Evolutionary conservation across 1,140 invertebrate genomes (phyloP), one percentile per base, ranked within the genome.

Genomic region (Caerostris darwini): DNA sequence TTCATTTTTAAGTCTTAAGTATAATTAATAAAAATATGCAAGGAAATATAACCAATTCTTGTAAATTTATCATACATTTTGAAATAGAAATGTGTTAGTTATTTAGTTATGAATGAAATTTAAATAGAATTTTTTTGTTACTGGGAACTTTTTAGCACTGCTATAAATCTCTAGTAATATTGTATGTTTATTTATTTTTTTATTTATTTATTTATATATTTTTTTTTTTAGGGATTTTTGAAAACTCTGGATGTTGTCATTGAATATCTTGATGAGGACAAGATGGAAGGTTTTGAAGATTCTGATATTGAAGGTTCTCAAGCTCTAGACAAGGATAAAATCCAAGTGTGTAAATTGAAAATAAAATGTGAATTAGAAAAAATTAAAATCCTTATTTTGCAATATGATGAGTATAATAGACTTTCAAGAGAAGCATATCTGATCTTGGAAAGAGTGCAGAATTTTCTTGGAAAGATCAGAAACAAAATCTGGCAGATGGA

Each of bases 321-420:
- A 5, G 19, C 7, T n/a, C 8, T 59, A 17, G 83, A 85, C 6
- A 77, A 53, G 5, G 12, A 77, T 77, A 85, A 57, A n/a, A 8
- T 85, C 19, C 19, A 85, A 19, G 6, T 85, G 8, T 57, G 19
- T 19, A 59, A 85, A 85, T n/a, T 85, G 56, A 85, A 34, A 85
- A 10, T 58, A 19, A 57, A 59, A 34, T 85, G 56, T 59, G 83
- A 85, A 19, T 85, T 57, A 19, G 83, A 85, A 58, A 58, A 57
- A 85, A 58, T 14, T 59, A 56, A 85, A n/a, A 85, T 50, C 19
- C 57, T 88, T 3, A 88, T 61, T 5, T 34, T 88, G 10, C 59
- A 88, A 17, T 64, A 53, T 67, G 61, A 64, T 5, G 86, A 88
- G 53, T 64, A 64, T 88, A n/a, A 19, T 57, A 61, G 86, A 88